Evolutionary conservation across 2,888 invertebrate species (phyloP).

Genomic region (Ectobius pallidus): DNA sequence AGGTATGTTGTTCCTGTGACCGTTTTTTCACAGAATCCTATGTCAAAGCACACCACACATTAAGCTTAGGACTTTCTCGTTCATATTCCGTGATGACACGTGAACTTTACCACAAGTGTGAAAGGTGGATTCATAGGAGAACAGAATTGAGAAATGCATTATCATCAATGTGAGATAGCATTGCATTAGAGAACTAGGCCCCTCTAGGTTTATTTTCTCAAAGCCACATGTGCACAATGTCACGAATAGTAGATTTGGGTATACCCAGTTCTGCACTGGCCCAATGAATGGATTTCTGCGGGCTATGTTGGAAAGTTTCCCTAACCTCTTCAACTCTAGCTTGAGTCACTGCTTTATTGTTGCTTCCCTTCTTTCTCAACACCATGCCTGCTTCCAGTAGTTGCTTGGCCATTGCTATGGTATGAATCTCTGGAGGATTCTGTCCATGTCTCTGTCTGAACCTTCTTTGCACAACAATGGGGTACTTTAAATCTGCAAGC

Average conservation of each 20-base stretch:
- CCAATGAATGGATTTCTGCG: background rate
- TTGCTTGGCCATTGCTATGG: no score
- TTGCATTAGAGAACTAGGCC: background rate
- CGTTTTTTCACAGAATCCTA: background rate
- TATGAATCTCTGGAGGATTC: background rate
- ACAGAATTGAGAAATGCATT: background rate
- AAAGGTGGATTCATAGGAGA: no score
- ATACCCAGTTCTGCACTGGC: background rate
- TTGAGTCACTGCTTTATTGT: background rate
- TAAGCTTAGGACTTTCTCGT: background rate
- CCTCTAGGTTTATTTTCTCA: background rate
- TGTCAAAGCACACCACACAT: slow-evolving; percentile 5
- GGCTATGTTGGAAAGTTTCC: background rate
- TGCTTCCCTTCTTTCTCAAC: background rate
- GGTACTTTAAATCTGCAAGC: background rate
- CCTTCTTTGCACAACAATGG: background rate
- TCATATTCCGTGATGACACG: background rate
- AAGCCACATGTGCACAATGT: background rate
- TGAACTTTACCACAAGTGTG: background rate
- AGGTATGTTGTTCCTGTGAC: background rate
- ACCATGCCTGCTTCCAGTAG: no score
- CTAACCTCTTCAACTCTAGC: background rate
- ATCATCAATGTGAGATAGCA: background rate
- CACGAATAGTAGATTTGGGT: background rate
- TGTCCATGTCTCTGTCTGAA: background rate